Conservation (phyloP, 2,113 vertebrate genomes). For the Catharus bicknelli region DNA sequence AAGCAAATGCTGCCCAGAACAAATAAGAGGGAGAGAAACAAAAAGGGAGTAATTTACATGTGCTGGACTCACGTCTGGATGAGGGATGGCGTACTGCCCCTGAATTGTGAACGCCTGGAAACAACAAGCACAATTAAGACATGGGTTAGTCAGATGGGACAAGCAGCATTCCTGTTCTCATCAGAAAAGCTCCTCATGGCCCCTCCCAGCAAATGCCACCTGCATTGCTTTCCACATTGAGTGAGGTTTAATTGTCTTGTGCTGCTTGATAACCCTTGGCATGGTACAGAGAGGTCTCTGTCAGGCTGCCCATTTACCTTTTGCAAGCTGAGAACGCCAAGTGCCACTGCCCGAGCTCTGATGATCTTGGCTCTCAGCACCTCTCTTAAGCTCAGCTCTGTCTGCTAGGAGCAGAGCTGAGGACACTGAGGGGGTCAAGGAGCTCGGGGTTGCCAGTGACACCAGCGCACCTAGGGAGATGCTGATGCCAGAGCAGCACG, state of each 20-base stretch:
- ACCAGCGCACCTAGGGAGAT: fast-evolving
- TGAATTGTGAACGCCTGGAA: constrained; percentile 88
- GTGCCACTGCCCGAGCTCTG: fast-evolving
- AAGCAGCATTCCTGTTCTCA: background rate
- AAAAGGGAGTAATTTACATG: constrained; percentile 65
- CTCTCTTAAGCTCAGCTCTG: background rate
- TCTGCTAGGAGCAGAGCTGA: background rate
- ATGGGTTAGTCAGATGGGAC: background rate
- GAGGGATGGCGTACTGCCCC: constrained; percentile 89
- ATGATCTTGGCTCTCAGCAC: background rate
- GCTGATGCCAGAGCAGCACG: background rate
- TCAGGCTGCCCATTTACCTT: fast-evolving
- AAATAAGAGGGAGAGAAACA: constrained; percentile 62
- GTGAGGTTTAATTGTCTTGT: constrained; percentile 32
- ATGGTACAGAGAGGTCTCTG: background rate
- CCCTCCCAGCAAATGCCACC: background rate
- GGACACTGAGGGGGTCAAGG: background rate
- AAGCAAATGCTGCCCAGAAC: constrained; percentile 73
- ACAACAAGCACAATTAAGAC: constrained; percentile 57
- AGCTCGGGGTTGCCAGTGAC: background rate
- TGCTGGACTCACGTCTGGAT: constrained; percentile 90
- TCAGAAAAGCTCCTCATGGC: background rate
- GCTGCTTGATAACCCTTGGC: background rate
- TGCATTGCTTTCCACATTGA: background rate
- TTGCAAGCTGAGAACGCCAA: background rate